Percentiles rank a stretch among this genome's conserved stretches.
These are phyloP conservation scores for Nanorana parkeri DNA, from an alignment of 2,113 vertebrate species.

Conservation along the genomic window DNA sequence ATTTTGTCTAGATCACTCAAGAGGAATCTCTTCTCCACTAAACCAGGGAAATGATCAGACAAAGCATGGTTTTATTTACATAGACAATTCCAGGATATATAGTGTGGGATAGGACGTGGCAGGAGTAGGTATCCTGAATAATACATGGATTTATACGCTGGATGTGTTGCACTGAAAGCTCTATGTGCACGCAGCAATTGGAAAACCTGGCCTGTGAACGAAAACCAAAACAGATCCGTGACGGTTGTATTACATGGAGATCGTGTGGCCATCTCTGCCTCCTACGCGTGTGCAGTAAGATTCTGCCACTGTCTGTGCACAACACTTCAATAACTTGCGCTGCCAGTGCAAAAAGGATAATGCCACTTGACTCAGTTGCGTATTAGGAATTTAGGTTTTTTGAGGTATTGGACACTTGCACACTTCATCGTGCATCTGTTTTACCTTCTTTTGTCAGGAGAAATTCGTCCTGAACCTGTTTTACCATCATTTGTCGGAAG, in stretches of 20 bases:
- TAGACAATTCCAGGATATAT: neutral
- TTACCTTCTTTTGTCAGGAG: neutral
- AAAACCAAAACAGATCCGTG: neutral
- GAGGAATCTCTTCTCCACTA: neutral
- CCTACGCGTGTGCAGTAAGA: neutral
- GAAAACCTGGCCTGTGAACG: neutral
- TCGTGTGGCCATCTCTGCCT: neutral
- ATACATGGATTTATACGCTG: neutral
- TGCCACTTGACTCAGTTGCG: slow-evolving; percentile 17
- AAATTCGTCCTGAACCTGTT: neutral
- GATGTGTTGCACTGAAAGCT: neutral
- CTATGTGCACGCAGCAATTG: neutral
- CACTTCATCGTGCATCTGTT: no score
- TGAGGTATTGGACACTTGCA: neutral
- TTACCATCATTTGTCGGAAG: no score
- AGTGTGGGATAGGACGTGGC: neutral
- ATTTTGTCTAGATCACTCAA: neutral
- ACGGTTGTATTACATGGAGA: neutral
- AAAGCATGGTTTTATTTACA: neutral
- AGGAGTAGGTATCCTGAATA: slow-evolving; percentile 1
- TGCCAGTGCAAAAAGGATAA: neutral
- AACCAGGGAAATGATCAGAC: neutral
- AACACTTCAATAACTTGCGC: slow-evolving; percentile 10
- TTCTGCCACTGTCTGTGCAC: neutral
- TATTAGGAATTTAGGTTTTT: neutral